Evolutionary conservation across 92 coral and sea anemone genomes (phyloP), one percentile per base, ranked within the genome.

Genomic region (Porites evermanni): DNA sequence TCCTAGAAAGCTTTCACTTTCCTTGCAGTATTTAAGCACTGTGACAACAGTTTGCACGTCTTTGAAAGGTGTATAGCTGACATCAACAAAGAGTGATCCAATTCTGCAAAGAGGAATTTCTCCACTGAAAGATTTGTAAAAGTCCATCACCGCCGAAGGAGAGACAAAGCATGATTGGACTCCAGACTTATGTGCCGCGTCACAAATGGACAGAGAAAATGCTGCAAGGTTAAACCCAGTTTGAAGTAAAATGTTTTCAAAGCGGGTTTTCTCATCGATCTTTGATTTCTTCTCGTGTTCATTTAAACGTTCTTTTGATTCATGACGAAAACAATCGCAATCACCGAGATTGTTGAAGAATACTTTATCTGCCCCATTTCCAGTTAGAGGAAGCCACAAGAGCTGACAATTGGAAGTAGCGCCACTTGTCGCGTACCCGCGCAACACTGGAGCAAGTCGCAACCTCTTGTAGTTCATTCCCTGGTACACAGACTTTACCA

Each of bases 321-420:
- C 12, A 0, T 24, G 12, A 20, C 14, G 52, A 63, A 83, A 72
- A 50, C 66, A 73, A 63, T 10, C 73, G 16, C 16, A 18, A 6
- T 12, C 4, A 58, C 1, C 38, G 29, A 91, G 83, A 67, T 82
- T 87, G 63, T 74, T 78, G 47, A 91, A 93, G 78, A 93, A 93
- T 6, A 94, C 96, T 69, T 77, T 58, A 53, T 76, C 72, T 32
- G 32, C 53, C 23, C 94, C 94, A 47, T 79, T 53, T 1, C 92
- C 93, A 16, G 91, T 93, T 13, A 92, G 92, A 17, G 96, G 91
- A 65, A 90, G 89, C 96, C 96, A 93, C 8, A 61, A 65, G 18
- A 93, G 65, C 13, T 77, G 56, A 3, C 66, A 82, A 1, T 2
- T 7, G 4, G 51, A 14, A 47, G 74, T 79, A 18, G 56, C 12